Conservation (phyloP, 2,797 vertebrate genomes). For the Onychomys torridus region DNA sequence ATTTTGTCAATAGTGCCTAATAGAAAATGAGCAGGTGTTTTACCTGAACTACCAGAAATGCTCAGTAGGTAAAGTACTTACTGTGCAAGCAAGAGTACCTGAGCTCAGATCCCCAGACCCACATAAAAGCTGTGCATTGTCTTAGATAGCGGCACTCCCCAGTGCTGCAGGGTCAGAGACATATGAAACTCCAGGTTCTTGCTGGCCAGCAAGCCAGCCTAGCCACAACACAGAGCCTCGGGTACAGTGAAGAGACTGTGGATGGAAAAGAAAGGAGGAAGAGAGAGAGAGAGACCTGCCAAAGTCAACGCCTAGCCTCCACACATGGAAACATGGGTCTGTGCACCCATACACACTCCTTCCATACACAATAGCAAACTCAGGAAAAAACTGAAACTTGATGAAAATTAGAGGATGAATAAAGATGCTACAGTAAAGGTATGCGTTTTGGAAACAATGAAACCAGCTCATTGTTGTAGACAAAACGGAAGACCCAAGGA, state of each 20-base stretch:
- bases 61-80: background rate
- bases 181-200: too few relatives aligned
- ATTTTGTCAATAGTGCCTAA: background rate
- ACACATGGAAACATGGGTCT: too few relatives aligned
- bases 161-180: too few relatives aligned
- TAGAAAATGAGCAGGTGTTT: background rate
- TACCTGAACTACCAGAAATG: background rate
- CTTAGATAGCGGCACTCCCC: too few relatives aligned
- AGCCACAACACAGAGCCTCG: background rate
- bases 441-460: background rate
- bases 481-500: background rate
- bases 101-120: background rate
- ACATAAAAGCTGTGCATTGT: background rate
- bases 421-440: background rate
- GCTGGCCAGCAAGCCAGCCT: background rate
- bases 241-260: background rate
- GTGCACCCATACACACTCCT: background rate
- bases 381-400: background rate
- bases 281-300: too few relatives aligned
- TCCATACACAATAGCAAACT: background rate
- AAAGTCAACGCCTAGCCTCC: background rate
- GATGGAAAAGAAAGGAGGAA: background rate
- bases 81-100: background rate
- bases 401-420: background rate
- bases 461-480: background rate